Conservation (phyloP, 2,888 invertebrate genomes). For the Neoscelio sp. region DNA sequence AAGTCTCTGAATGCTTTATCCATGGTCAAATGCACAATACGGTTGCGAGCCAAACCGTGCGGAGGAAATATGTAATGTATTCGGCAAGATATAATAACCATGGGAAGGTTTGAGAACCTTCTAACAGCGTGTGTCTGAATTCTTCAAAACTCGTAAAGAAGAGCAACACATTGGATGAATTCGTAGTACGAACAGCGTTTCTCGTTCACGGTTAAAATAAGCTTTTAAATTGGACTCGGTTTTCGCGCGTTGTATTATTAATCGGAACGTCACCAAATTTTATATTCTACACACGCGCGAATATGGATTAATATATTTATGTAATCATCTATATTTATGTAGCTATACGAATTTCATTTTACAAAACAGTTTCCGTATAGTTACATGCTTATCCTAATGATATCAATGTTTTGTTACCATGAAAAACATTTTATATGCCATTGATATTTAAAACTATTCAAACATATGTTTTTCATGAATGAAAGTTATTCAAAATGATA, state of each 20-base stretch:
- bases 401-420: not conserved
- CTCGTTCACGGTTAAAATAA: slow-evolving; percentile 5
- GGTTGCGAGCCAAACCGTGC: slow-evolving; percentile 25
- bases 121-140: slow-evolving; percentile 7
- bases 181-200: slow-evolving; percentile 23
- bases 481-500: slow-evolving; percentile 43
- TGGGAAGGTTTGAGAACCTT: not conserved
- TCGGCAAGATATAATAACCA: slow-evolving; percentile 25
- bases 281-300: slow-evolving; percentile 71
- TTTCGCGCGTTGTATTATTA: slow-evolving; percentile 14
- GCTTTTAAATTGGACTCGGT: slow-evolving; percentile 11
- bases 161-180: slow-evolving; percentile 78
- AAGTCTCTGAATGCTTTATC: slow-evolving; percentile 52
- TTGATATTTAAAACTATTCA: not conserved
- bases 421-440: slow-evolving; percentile 30
- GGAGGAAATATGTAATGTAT: slow-evolving; percentile 42
- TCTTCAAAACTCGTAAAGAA: slow-evolving; percentile 42
- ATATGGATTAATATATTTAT: slow-evolving; percentile 21
- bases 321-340: not conserved
- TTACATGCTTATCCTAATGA: slow-evolving; percentile 2
- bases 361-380: not conserved
- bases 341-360: not conserved
- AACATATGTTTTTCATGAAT: slow-evolving; percentile 32
- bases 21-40: slow-evolving; percentile 36
- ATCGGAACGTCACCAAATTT: slow-evolving; percentile 43